These are phyloP conservation scores for Eclectus roratus DNA, from an alignment of 2,113 vertebrate species.

Conservation along the genomic window DNA sequence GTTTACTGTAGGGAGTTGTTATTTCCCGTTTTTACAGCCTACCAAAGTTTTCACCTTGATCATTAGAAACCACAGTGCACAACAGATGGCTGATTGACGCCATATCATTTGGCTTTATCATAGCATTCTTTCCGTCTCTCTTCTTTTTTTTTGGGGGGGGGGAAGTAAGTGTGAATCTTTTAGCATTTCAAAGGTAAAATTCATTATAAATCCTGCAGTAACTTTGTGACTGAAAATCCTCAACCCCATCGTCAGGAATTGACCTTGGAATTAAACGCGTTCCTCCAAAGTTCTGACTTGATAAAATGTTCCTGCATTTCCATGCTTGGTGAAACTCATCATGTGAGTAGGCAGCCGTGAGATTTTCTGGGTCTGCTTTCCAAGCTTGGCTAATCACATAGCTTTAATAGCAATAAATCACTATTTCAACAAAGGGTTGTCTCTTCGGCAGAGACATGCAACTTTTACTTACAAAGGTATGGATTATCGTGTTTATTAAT, in stretches of 20 bases:
- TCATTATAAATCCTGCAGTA: not conserved
- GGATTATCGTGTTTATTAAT: conserved; percentile 37
- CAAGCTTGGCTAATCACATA: conserved; percentile 36
- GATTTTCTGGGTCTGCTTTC: conserved; percentile 49
- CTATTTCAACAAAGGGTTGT: conserved; percentile 21
- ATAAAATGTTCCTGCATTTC: conserved; percentile 18
- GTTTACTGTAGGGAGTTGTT: not conserved
- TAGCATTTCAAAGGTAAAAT: not conserved
- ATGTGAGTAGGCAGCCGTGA: conserved; percentile 10
- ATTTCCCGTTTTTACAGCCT: not conserved
- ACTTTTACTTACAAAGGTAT: conserved; percentile 19
- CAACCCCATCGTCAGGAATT: not conserved
- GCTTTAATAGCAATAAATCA: conserved; percentile 54
- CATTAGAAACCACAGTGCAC: not conserved
- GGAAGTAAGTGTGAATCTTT: not conserved
- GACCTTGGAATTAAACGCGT: conserved; percentile 24
- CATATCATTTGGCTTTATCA: not conserved
- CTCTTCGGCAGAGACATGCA: not conserved
- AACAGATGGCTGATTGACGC: conserved; percentile 35
- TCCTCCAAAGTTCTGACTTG: not conserved
- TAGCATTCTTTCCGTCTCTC: not conserved
- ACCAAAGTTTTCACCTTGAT: conserved; percentile 37
- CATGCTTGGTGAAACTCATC: conserved; percentile 18
- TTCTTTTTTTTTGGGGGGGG: no score
- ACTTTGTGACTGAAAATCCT: not conserved